Evolutionary conservation across 35 echinoderm and acorn worm genomes (phyloP).

Genomic region (Diadema setosum): DNA sequence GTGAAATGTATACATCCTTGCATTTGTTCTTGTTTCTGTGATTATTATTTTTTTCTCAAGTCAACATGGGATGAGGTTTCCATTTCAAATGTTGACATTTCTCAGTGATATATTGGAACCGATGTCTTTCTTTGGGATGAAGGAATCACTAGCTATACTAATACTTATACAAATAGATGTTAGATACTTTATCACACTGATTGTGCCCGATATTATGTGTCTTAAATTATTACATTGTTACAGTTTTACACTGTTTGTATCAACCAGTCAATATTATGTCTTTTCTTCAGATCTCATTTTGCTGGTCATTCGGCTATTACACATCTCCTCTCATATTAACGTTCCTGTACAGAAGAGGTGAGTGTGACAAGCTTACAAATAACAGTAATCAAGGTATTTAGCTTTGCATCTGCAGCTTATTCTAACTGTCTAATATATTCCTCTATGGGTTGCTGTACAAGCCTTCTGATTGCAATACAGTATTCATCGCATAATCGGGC

Average conservation of each 20-base stretch:
- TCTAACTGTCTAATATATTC: no score
- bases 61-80: no score
- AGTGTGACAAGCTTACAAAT: no score
- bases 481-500: no score
- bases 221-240: background rate
- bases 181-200: background rate
- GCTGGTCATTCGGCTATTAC: slow-evolving; percentile 55
- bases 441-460: no score
- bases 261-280: background rate
- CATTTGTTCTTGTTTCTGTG: no score
- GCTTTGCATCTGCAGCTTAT: no score
- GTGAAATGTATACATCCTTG: no score
- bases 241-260: background rate
- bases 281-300: slow-evolving; percentile 27
- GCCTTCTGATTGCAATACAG: no score
- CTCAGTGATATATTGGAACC: background rate
- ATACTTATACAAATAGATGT: background rate
- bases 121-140: background rate
- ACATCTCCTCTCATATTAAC: slow-evolving; percentile 13
- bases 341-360: slow-evolving; percentile 37
- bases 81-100: background rate
- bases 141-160: background rate
- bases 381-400: no score
- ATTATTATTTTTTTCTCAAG: no score
- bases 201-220: background rate